Evolutionary conservation across 2,888 invertebrate species (phyloP), one percentile per base, ranked within the genome.

Genomic region (Hedya salicella): DNA sequence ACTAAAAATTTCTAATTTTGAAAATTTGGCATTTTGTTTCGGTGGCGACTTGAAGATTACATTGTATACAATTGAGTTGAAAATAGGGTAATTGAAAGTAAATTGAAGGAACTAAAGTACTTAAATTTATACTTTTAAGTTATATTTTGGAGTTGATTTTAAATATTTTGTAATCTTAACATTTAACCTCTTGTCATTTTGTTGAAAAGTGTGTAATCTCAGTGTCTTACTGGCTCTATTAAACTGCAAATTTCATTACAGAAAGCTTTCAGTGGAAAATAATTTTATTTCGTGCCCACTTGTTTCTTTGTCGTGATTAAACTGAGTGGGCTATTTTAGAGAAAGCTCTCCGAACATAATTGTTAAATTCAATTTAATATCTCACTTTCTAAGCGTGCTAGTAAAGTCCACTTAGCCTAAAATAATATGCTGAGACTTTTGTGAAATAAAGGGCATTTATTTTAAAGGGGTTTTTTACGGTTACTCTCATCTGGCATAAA

Each of bases 361-460:
- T 53, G 44, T 62, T 36, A 52, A 62, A 62, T 62, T 62, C 21
- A 44, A 62, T 62, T 52, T 36, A 53, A 62, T 62, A 53, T 44
- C 32, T 53, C 52, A 42, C 60, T 48, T n/a, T n/a, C 21, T 52
- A 21, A 52, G 52, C 44, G 30, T 32, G 52, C 14, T 25, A 42
- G 52, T 36, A 14, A 44, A 44, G 62, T 44, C 44, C 52, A 21
- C 36, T 62, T 62, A 44, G 32, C 36, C 52, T 44, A 16, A 62
- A 62, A 36, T 53, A 32, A 44, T 62, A 57, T 30, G 6, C 44
- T 9, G 11, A 13, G 32, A 17, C 30, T 46, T 46, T 30, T 14
- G 8, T 46, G 5, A 30, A 32, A 44, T 57, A 46, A 44, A 32
- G 14, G 32, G 11, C 11, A 42, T 17, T 52, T 50, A 19, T 14